Conservation (phyloP, 2,888 invertebrate species). For the Troglohyphantes excavatus region DNA sequence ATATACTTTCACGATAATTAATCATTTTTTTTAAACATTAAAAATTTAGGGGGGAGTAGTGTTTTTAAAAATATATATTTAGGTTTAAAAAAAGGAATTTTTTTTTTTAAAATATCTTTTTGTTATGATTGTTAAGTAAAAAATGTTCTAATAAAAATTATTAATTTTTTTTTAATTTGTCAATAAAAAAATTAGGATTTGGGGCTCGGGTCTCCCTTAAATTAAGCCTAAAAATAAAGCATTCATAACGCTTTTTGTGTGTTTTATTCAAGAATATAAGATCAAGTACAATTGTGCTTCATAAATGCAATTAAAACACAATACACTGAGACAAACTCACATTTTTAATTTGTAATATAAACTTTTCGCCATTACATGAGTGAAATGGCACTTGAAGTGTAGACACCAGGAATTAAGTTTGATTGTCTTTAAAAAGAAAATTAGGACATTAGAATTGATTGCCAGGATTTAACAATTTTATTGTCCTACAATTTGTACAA, state of each 20-base stretch:
- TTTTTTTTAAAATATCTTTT: too few relatives aligned
- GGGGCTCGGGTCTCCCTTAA: too few relatives aligned
- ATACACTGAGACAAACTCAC: neutral
- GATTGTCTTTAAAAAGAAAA: conserved; percentile 43
- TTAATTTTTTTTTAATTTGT: too few relatives aligned
- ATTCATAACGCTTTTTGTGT: neutral
- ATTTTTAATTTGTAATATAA: neutral
- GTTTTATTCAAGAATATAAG: conserved; percentile 46
- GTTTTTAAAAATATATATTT: too few relatives aligned
- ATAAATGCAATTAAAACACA: conserved; percentile 26
- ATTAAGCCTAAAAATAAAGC: neutral
- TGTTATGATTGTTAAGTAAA: too few relatives aligned
- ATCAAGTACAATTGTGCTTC: conserved; percentile 30
- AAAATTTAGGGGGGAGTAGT: too few relatives aligned
- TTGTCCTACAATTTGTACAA: conserved; percentile 28
- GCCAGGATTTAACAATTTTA: neutral
- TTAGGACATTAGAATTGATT: conserved; percentile 12
- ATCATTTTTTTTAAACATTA: too few relatives aligned
- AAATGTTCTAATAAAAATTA: too few relatives aligned
- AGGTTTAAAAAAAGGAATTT: too few relatives aligned
- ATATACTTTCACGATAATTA: too few relatives aligned
- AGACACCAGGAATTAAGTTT: neutral
- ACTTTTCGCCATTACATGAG: neutral
- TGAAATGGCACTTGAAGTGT: neutral
- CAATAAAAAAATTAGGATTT: too few relatives aligned